Base-by-base conservation (phyloP, 2,888 invertebrate species). In the Saturnia pavonia region DNA sequence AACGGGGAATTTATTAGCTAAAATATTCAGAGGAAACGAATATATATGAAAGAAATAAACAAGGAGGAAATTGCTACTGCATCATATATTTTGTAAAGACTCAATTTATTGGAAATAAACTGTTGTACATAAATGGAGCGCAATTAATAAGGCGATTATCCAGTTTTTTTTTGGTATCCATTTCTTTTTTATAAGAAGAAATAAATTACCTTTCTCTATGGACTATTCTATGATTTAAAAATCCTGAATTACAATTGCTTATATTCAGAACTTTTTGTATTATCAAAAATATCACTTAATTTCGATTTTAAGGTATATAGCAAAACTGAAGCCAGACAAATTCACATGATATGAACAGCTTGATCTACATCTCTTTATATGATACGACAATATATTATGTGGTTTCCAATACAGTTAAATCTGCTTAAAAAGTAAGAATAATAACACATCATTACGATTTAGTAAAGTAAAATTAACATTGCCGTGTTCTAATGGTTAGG, bases 1-100 rank as follows among this genome's bases (percentile, higher is more conserved):
- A 92, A 88, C 85, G 85, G 82, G 76, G 81, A 88, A 92, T 92
- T 91, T 91, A 91, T 89, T 77, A 88, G 34, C 34, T 40, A 65
- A 65, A 65, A 65, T 65, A 40, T 40, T n/a, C 19, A 60, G 57
- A 27, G 25, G 14, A 60, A 27, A 60, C 27, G 14, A 60, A 60
- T 60, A 60, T 27, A 60, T 14, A 3, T 27, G 27, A 14, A 12
- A 27, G 25, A 60, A 27, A 60, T 25, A 0, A 27, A 12, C 11
- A 60, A 19, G 57, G 11, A 25, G 25, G 0, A 14, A 57, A 14
- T 27, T 27, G 1, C 1, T 60, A 60, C 14, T 14, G 27, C 27
- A 14, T 51, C 9, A n/a, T 22, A 54, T 27, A 60, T 27, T 25
- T 60, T 57, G 16, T 12, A 22, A 60, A 60, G 25, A 11, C 6